These are phyloP conservation scores for Bombylius discolor DNA, from an alignment of 2,888 invertebrate genomes.

Conservation along the genomic window DNA sequence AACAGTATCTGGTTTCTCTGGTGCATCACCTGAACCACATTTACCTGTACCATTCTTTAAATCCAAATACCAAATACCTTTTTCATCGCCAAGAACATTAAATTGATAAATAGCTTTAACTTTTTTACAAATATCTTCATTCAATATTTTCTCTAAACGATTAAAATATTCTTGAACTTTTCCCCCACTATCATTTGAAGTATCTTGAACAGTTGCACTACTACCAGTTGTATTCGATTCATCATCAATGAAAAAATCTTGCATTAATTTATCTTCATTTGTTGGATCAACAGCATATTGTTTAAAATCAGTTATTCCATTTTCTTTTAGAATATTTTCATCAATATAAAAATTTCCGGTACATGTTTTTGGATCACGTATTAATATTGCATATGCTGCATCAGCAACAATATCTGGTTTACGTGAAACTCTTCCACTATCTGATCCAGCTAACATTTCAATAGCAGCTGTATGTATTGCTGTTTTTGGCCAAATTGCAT, in stretches of 20 bases:
- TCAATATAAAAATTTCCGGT: conserved; percentile 90
- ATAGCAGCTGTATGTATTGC: conserved; percentile 90
- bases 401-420: conserved; percentile 36
- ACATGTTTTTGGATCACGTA: conserved; percentile 59
- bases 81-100: conserved; percentile 62
- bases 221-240: background rate
- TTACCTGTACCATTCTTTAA: conserved; percentile 73
- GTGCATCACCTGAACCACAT: conserved; percentile 65
- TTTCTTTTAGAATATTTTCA: conserved; percentile 67
- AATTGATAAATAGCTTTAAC: conserved; percentile 79
- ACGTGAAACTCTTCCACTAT: conserved; percentile 27
- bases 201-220: background rate
- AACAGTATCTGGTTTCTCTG: conserved; percentile 61
- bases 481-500: conserved; percentile 93
- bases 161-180: conserved; percentile 56
- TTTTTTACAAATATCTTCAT: conserved; percentile 65
- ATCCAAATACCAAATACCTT: conserved; percentile 72
- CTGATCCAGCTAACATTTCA: conserved; percentile 62
- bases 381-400: conserved; percentile 31
- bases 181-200: conserved; percentile 24
- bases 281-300: conserved; percentile 74
- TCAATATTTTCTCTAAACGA: conserved; percentile 55
- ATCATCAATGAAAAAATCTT: conserved; percentile 74
- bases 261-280: conserved; percentile 53
- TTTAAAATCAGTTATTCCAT: conserved; percentile 73